Evolutionary conservation across 2,888 invertebrate species (phyloP).

Genomic region (Carpatolechia fugitivella): DNA sequence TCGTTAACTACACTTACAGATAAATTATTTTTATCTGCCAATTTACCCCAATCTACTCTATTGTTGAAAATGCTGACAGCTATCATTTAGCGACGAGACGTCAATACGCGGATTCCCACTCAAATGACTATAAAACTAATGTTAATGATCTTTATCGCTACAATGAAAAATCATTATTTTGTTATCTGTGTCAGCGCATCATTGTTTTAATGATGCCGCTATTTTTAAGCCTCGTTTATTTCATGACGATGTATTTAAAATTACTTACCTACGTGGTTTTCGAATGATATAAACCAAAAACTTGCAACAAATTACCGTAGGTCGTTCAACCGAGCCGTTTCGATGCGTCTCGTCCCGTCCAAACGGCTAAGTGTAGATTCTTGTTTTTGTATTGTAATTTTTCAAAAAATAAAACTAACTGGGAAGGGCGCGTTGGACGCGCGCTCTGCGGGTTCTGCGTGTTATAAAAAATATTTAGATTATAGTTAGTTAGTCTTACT

Average conservation of each 20-base stretch:
- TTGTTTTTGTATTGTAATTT: constrained; percentile 53
- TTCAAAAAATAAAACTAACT: constrained; percentile 36
- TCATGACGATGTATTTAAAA: neutral
- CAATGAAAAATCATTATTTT: neutral
- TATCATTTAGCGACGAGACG: constrained; percentile 47
- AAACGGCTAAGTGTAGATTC: constrained; percentile 50
- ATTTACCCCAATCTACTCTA: constrained; percentile 72
- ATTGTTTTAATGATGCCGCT: neutral
- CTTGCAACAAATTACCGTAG: constrained; percentile 24
- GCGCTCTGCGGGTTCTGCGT: too few species aligned
- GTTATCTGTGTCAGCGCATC: too few species aligned
- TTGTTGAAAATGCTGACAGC: constrained; percentile 61
- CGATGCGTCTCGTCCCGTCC: constrained; percentile 33
- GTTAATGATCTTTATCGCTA: constrained; percentile 15
- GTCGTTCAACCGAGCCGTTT: constrained; percentile 34
- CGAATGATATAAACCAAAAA: neutral
- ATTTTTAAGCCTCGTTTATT: too few species aligned
- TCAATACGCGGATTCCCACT: constrained; percentile 18
- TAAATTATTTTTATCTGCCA: constrained; percentile 75
- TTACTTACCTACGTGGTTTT: neutral
- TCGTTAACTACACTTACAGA: constrained; percentile 69
- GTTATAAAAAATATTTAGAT: too few species aligned
- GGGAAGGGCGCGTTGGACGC: too few species aligned
- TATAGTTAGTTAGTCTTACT: too few species aligned
- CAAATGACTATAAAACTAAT: neutral